Conservation (phyloP, 2,888 invertebrate genomes). For the Archips crataeganus region DNA sequence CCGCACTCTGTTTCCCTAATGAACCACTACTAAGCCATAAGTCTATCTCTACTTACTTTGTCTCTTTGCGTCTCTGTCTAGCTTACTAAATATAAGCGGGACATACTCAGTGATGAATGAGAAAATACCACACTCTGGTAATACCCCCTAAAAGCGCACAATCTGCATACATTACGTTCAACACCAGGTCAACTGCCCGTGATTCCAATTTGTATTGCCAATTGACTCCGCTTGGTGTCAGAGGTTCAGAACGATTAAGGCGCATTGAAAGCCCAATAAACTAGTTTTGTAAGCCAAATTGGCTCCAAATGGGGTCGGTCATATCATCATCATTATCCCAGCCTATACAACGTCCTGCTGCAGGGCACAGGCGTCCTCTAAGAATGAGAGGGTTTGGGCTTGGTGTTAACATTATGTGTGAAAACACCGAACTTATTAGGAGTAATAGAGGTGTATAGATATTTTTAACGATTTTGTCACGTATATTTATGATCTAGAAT, state of each 20-base stretch:
- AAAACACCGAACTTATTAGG: too few species aligned
- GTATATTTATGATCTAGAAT: too few species aligned
- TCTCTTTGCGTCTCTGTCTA: not conserved
- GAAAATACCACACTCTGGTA: not conserved
- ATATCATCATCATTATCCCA: too few species aligned
- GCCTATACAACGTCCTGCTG: too few species aligned
- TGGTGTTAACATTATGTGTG: too few species aligned
- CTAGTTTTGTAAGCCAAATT: not conserved
- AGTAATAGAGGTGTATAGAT: too few species aligned
- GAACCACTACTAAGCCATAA: not conserved
- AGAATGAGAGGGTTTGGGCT: too few species aligned
- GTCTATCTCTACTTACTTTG: not conserved
- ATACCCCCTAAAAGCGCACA: not conserved
- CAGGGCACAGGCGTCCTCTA: too few species aligned
- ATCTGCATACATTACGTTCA: constrained; percentile 15
- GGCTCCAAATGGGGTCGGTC: not conserved
- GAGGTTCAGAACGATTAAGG: constrained; percentile 7
- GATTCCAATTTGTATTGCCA: not conserved
- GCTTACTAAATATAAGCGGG: not conserved
- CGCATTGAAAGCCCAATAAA: not conserved
- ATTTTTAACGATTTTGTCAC: too few species aligned
- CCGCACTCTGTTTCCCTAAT: not conserved
- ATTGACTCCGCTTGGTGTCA: constrained; percentile 9
- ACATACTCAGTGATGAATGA: not conserved
- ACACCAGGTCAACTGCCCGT: constrained; percentile 1